Percentiles rank a stretch among this genome's conserved stretches.
These are phyloP conservation scores for Drosophila formosana DNA, from an alignment of 2,888 invertebrate species.

Conservation along the genomic window DNA sequence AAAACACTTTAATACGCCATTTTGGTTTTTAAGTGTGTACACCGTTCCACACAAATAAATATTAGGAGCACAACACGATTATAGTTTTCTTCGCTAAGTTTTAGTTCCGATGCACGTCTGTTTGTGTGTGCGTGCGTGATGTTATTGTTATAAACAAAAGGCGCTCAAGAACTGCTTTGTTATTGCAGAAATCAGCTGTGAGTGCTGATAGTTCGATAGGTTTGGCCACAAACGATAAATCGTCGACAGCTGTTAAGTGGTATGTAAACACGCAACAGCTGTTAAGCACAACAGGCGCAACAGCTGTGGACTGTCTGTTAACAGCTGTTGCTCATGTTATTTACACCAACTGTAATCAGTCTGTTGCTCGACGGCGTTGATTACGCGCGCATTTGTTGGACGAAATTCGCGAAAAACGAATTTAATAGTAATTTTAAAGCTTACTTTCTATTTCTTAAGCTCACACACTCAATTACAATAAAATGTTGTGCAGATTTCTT, in stretches of 20 bases:
- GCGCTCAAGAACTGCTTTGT: constrained; percentile 49
- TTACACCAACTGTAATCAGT: constrained; percentile 2
- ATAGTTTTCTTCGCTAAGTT: constrained; percentile 10
- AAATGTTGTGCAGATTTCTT: constrained; percentile 64
- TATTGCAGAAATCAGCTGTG: constrained; percentile 62
- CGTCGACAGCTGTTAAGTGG: neutral
- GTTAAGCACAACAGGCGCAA: neutral
- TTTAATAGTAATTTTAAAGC: neutral
- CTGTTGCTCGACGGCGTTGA: constrained; percentile 1
- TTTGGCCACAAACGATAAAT: neutral
- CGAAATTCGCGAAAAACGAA: neutral
- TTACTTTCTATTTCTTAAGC: constrained; percentile 7
- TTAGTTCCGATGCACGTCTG: constrained; percentile 12
- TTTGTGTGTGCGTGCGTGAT: constrained; percentile 18
- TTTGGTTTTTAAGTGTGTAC: constrained; percentile 43
- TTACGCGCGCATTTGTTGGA: neutral
- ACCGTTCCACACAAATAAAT: constrained; percentile 11
- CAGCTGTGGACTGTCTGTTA: neutral
- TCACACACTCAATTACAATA: constrained; percentile 8
- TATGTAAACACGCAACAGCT: constrained; percentile 4
- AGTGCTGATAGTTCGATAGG: constrained; percentile 7
- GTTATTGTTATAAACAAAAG: constrained; percentile 56
- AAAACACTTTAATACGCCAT: constrained; percentile 64
- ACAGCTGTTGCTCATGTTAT: constrained; percentile 1
- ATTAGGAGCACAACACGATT: constrained; percentile 23